These are phyloP conservation scores for Meandrina meandrites DNA, from an alignment of 92 coral and sea anemone species.

Conservation along the genomic window DNA sequence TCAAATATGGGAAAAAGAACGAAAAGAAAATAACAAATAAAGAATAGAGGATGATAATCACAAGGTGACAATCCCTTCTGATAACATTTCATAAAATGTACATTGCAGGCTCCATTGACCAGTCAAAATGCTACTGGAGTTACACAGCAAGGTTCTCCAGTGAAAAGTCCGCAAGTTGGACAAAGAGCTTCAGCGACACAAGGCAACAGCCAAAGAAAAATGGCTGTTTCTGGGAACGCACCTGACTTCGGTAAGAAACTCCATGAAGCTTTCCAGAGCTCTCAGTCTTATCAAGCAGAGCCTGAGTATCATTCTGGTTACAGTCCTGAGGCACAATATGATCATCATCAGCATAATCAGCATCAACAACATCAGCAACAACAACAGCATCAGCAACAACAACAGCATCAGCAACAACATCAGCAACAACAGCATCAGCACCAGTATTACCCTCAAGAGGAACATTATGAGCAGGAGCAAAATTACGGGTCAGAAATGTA, in stretches of 20 bases:
- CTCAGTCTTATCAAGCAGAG: slow-evolving; percentile 20
- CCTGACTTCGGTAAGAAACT: slow-evolving; percentile 49
- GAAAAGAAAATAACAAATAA: too few species aligned
- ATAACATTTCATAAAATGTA: not conserved
- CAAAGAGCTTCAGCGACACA: not conserved
- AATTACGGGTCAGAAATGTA: slow-evolving; percentile 67
- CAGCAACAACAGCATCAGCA: slow-evolving; percentile 37
- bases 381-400: not conserved
- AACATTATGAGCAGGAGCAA: slow-evolving; percentile 62
- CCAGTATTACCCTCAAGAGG: slow-evolving; percentile 55
- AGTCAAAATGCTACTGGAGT: not conserved
- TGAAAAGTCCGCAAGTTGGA: slow-evolving; percentile 17
- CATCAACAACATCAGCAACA: not conserved
- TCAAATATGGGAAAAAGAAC: too few species aligned
- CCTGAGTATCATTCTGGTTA: slow-evolving; percentile 20
- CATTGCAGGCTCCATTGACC: slow-evolving; percentile 9
- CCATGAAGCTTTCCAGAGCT: slow-evolving; percentile 42
- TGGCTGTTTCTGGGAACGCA: slow-evolving; percentile 45
- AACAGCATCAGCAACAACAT: slow-evolving; percentile 7
- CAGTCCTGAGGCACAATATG: slow-evolving; percentile 19
- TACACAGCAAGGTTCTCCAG: slow-evolving; percentile 26
- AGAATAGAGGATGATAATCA: not conserved
- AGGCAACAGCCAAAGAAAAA: slow-evolving; percentile 26
- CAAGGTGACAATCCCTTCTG: not conserved
- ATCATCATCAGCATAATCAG: not conserved